These are phyloP conservation scores for Amia ocellicauda DNA, from an alignment of 2,113 vertebrate genomes.

Conservation along the genomic window DNA sequence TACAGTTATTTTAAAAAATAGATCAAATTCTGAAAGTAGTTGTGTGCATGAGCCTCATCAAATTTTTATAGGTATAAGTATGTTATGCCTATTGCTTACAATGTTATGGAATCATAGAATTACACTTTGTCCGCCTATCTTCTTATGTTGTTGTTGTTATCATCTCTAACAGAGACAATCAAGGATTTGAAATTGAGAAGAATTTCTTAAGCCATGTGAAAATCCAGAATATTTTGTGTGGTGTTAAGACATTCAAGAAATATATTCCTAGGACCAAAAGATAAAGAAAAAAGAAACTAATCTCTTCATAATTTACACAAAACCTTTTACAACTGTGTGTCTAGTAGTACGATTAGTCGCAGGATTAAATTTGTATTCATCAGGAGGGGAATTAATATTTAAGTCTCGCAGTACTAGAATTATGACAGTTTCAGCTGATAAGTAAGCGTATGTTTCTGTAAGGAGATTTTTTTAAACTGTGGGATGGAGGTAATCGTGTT, in stretches of 20 bases:
- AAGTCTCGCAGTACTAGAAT: slow-evolving; percentile 53
- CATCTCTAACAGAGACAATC: background rate
- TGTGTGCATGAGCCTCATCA: too few relatives aligned
- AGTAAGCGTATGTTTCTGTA: slow-evolving; percentile 53
- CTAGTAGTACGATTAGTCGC: slow-evolving; percentile 59
- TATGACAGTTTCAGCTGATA: slow-evolving; percentile 62
- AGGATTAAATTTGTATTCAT: slow-evolving; percentile 68
- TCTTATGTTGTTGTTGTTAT: background rate
- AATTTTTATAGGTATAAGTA: too few relatives aligned
- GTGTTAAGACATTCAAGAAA: slow-evolving; percentile 1
- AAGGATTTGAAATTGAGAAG: background rate
- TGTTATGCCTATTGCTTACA: too few relatives aligned
- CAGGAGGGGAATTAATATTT: slow-evolving; percentile 66
- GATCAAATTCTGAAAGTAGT: too few relatives aligned
- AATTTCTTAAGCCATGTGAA: background rate
- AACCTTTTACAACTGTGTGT: slow-evolving; percentile 60
- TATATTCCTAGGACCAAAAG: slow-evolving; percentile 50
- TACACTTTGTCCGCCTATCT: too few relatives aligned
- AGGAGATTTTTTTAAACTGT: slow-evolving; percentile 32
- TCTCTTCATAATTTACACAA: slow-evolving; percentile 72
- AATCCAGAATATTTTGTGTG: background rate
- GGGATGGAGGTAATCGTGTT: slow-evolving; percentile 17
- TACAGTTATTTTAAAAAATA: too few relatives aligned
- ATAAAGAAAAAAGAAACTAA: slow-evolving; percentile 60
- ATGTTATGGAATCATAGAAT: too few relatives aligned